These are phyloP conservation scores for Monopis laevigella DNA, from an alignment of 2,888 invertebrate genomes.

Conservation along the genomic window DNA sequence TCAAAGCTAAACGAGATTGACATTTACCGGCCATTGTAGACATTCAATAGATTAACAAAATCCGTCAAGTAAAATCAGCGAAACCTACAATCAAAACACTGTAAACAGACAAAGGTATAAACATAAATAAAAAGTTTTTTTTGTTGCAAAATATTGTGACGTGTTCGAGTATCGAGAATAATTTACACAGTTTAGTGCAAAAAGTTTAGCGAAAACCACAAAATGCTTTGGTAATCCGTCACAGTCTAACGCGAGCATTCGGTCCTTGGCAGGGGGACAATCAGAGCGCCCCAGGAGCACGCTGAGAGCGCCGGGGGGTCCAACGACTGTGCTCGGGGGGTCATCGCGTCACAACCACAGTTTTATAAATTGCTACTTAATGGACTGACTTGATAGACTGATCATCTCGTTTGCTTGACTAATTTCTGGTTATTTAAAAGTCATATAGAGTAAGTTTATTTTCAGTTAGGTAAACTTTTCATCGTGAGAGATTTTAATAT, in stretches of 20 bases:
- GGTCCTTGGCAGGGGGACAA: constrained; percentile 8
- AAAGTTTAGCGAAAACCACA: constrained; percentile 30
- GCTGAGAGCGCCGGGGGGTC: not conserved
- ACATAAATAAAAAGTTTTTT: constrained; percentile 3
- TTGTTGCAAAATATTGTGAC: constrained; percentile 9
- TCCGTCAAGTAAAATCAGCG: not conserved
- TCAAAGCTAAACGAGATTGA: too few species aligned
- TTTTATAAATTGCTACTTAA: not conserved
- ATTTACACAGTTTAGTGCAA: constrained; percentile 1
- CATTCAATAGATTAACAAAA: too few species aligned
- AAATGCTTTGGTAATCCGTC: constrained; percentile 51
- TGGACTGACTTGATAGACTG: too few species aligned
- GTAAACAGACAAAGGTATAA: too few species aligned
- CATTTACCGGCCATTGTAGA: too few species aligned
- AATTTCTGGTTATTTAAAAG: too few species aligned
- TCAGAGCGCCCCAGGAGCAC: not conserved
- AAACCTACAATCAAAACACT: too few species aligned
- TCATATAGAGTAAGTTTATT: too few species aligned
- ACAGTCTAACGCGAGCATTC: constrained; percentile 18
- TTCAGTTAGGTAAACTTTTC: too few species aligned
- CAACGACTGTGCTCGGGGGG: not conserved
- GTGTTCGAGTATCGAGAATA: constrained; percentile 5
- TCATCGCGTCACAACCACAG: not conserved
- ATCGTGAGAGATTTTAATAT: too few species aligned
- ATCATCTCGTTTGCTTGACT: too few species aligned